A percentile compares a stretch with the other conserved stretches of the same genome.
phyloP scores from a whole-genome alignment of 2,797 vertebrate species.

The Lerista edwardsae region DNA sequence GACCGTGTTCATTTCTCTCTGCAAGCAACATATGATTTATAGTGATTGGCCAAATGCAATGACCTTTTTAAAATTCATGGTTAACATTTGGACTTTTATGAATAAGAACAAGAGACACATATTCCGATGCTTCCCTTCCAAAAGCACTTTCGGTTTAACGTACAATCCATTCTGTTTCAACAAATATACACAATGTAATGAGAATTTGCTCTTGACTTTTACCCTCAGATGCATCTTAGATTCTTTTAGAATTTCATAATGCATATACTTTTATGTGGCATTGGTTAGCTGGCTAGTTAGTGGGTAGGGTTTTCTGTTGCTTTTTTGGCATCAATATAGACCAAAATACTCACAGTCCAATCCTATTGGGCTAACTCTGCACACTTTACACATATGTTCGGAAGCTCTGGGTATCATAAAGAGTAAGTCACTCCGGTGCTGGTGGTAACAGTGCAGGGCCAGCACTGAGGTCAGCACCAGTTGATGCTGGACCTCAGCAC shows the following conservation, averaged over 20 bases:
- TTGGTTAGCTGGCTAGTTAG: not conserved
- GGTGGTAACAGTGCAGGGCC: too few species aligned
- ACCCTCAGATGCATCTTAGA: constrained; percentile 13
- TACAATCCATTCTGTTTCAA: not conserved
- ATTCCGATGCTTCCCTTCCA: constrained; percentile 43
- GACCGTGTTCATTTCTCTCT: constrained; percentile 29
- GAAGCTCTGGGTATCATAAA: too few species aligned
- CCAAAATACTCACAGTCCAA: not conserved
- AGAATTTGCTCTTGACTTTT: constrained; percentile 22
- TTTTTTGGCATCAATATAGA: too few species aligned
- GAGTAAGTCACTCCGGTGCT: too few species aligned
- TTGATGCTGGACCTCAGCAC: too few species aligned
- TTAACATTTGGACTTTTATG: constrained; percentile 57
- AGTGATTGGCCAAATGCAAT: constrained; percentile 36
- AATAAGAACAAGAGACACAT: not conserved
- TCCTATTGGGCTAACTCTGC: too few species aligned
- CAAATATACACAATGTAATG: not conserved
- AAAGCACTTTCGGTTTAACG: constrained; percentile 5
- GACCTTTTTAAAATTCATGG: constrained; percentile 68
- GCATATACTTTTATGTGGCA: not conserved
- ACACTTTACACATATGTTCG: too few species aligned
- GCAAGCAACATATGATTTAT: constrained; percentile 48
- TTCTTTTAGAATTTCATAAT: constrained; percentile 1
- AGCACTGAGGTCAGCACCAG: too few species aligned
- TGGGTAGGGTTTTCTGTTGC: not conserved